Percentiles rank a stretch among this genome's conserved stretches.
phyloP scores from a whole-genome alignment of 2,888 invertebrate genomes.

The Pristionchus entomophagus region DNA sequence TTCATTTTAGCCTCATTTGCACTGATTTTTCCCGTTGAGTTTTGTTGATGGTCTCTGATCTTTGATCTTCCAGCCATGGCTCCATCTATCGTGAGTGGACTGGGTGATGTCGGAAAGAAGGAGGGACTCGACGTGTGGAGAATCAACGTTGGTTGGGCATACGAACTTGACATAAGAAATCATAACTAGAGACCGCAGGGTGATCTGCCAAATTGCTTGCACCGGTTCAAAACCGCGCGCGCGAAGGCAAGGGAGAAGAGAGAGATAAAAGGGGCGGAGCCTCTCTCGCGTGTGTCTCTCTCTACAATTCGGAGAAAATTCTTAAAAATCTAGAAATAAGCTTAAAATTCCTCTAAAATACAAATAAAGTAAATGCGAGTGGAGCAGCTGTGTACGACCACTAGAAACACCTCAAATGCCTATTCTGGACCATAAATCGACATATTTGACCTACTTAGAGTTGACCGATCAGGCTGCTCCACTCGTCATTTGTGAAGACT shows the following conservation, averaged over 20 bases:
- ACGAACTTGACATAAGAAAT: not conserved
- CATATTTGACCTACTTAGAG: too few species aligned
- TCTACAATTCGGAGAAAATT: too few species aligned
- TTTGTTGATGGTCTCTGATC: not conserved
- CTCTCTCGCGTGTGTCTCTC: too few species aligned
- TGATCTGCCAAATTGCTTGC: not conserved
- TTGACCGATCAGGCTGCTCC: too few species aligned
- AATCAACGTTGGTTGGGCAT: constrained; percentile 66
- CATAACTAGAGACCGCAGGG: not conserved
- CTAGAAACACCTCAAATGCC: too few species aligned
- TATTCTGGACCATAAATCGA: too few species aligned
- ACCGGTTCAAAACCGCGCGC: not conserved
- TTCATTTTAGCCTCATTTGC: not conserved
- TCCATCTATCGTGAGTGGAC: constrained; percentile 52
- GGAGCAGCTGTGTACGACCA: too few species aligned
- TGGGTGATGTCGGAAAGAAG: constrained; percentile 71
- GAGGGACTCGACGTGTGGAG: constrained; percentile 74
- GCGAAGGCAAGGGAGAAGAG: not conserved
- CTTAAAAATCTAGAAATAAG: too few species aligned
- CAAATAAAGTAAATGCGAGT: too few species aligned
- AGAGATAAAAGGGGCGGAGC: too few species aligned
- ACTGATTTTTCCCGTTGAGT: not conserved
- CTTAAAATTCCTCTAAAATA: too few species aligned
- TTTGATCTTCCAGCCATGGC: not conserved
- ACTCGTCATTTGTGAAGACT: too few species aligned